Base-by-base conservation (phyloP, 2,888 invertebrate species). In the Phengaris arion region DNA sequence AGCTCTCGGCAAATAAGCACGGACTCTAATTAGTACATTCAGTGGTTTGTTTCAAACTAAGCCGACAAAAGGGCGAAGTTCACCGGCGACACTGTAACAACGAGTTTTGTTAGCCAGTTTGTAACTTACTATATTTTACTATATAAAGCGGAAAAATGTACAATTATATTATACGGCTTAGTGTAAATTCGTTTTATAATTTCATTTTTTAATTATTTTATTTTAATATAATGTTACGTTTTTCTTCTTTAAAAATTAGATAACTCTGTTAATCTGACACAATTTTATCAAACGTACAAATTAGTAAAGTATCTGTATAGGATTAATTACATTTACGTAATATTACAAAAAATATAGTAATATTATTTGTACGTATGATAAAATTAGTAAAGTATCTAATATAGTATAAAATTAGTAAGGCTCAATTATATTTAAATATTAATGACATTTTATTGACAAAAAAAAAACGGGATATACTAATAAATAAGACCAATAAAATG, bases 1-100 rank as follows among this genome's bases (percentile, higher is more conserved):
- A 85, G 86, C 85, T 85, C 87, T 88, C 86, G 80, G 85, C 87
- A 87, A 90, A 89, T 89, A 86, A 79, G 78, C 78, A 76, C 80
- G 84, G 85, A 86, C 85, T 86, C 90, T 91, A 92, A 92, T 92
- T 92, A 91, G 90, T 85, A 86, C 89, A 88, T 90, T 89, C 84
- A 85, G 86, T 77, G 74, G 77, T 77, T 69, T 70, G 83, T 82
- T 81, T 82, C 80, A 83, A 83, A 83, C 83, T 78, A 78, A 79
- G 79, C 79, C 81, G 83, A 87, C 88, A 87, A 87, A 87, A 87
- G 85, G 85, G 83, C 81, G 79, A 88, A 91, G 87, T 90, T 92
- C 84, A 83, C 87, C 86, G 82, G 86, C 83, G 82, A 86, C 86
- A 85, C 84, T 85, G 85, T 86, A 86, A 85, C 84, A 81, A 85